Evolutionary conservation across 2,888 invertebrate genomes (phyloP).

Genomic region (Embidobia sp.): DNA sequence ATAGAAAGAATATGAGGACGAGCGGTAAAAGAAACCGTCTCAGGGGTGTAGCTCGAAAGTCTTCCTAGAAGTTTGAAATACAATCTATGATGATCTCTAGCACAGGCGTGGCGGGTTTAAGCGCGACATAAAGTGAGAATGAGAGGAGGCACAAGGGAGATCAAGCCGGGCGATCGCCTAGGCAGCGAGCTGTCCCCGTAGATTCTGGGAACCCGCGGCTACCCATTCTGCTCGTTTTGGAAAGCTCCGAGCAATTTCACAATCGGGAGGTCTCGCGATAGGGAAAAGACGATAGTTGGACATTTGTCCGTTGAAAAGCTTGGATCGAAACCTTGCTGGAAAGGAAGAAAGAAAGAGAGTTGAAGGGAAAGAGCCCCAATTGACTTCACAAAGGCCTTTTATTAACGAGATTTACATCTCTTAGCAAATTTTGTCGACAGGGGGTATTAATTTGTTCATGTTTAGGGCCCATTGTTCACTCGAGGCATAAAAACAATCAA

Average conservation of each 20-base stretch:
- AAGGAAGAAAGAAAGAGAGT: constrained; percentile 20
- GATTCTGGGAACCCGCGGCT: constrained; percentile 74
- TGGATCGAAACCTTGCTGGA: constrained; percentile 36
- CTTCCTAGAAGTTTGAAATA: constrained; percentile 68
- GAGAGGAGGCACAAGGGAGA: constrained; percentile 60
- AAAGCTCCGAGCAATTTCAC: constrained; percentile 69
- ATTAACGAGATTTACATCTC: constrained; percentile 37
- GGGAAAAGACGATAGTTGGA: constrained; percentile 47
- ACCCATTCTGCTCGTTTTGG: constrained; percentile 65
- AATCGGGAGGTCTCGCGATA: constrained; percentile 47
- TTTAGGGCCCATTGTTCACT: constrained; percentile 11
- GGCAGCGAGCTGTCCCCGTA: constrained; percentile 47
- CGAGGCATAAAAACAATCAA: not conserved
- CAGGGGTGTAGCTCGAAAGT: constrained; percentile 52
- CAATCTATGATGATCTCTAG: constrained; percentile 69
- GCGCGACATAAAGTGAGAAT: constrained; percentile 68
- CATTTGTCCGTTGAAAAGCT: constrained; percentile 32
- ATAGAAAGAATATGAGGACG: constrained; percentile 42
- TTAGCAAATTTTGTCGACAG: constrained; percentile 13
- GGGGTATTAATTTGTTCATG: constrained; percentile 16
- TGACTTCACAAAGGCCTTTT: constrained; percentile 45
- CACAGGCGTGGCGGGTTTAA: constrained; percentile 65
- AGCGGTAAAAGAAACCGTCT: constrained; percentile 57
- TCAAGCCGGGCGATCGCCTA: constrained; percentile 48
- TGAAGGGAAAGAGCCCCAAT: constrained; percentile 19